Conservation (phyloP, 1,140 invertebrate species). For the Drosophila ercepeae region DNA sequence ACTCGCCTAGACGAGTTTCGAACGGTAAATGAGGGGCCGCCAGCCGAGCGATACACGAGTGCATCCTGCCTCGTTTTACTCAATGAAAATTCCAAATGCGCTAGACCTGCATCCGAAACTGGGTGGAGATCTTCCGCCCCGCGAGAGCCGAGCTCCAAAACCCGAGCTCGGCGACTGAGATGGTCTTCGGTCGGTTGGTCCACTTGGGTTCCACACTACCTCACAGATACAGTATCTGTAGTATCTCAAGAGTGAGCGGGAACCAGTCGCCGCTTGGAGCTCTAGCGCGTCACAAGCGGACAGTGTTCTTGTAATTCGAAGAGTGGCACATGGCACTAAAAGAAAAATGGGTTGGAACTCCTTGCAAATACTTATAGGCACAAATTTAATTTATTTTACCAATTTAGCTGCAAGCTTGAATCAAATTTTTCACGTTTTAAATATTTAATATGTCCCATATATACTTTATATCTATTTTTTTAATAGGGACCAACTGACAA, state of each 20-base stretch:
- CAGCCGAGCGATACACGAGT: slow-evolving; percentile 42
- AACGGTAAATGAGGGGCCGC: slow-evolving; percentile 74
- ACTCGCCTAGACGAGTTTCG: slow-evolving; percentile 75
- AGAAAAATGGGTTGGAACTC: background rate
- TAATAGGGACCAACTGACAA: too few species aligned
- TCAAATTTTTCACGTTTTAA: too few species aligned
- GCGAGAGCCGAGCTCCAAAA: slow-evolving; percentile 42
- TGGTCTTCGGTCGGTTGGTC: slow-evolving; percentile 41
- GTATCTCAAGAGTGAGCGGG: slow-evolving; percentile 42
- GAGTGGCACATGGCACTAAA: background rate
- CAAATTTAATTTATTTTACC: too few species aligned
- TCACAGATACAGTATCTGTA: slow-evolving; percentile 52
- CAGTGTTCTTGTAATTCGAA: slow-evolving; percentile 8
- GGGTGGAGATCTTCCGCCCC: slow-evolving; percentile 84
- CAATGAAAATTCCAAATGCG: slow-evolving; percentile 73
- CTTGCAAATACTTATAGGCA: too few species aligned
- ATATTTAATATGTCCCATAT: too few species aligned
- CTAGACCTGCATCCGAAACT: slow-evolving; percentile 78
- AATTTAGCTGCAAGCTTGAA: too few species aligned
- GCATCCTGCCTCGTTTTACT: slow-evolving; percentile 78
- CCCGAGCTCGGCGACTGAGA: slow-evolving; percentile 22
- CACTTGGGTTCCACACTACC: slow-evolving; percentile 56
- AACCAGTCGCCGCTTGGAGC: slow-evolving; percentile 57
- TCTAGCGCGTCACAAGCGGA: slow-evolving; percentile 45
- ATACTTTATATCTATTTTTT: too few species aligned